A percentile compares a stretch with the other conserved stretches of the same genome.
Evolutionary conservation across 2,797 vertebrate genomes (phyloP).

Genomic region (Uromys caudimaculatus): DNA sequence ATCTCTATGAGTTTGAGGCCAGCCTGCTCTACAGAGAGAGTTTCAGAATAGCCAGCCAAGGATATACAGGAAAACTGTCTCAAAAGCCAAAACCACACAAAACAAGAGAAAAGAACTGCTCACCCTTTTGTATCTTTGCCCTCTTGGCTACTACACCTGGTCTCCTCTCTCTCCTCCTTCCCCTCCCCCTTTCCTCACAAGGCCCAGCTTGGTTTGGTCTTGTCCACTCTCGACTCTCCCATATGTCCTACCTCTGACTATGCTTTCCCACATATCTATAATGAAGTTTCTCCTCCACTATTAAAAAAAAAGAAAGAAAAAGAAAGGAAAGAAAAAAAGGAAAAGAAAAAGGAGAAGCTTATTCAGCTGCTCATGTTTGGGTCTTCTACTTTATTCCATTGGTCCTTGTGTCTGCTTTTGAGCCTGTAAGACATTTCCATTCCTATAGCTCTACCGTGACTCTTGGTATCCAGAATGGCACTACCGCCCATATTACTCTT

Average conservation of each 20-base stretch:
- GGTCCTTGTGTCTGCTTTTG: neutral
- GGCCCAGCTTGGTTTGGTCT: too few species aligned
- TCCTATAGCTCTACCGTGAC: neutral
- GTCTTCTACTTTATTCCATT: neutral
- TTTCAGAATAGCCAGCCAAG: neutral
- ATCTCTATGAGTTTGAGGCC: neutral
- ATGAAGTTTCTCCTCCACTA: too few species aligned
- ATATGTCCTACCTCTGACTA: too few species aligned
- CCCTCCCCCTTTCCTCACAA: too few species aligned
- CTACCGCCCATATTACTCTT: neutral
- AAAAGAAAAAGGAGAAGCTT: neutral
- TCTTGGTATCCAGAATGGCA: neutral
- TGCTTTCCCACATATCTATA: too few species aligned
- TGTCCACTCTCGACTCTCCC: too few species aligned
- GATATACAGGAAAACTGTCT: neutral
- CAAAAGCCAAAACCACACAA: neutral
- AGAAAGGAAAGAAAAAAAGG: too few species aligned
- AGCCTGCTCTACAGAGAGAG: neutral
- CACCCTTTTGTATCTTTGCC: too few species aligned
- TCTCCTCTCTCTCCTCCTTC: too few species aligned
- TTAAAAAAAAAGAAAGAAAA: too few species aligned
- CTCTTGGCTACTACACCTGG: too few species aligned
- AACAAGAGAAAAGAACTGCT: too few species aligned
- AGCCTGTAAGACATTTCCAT: neutral
- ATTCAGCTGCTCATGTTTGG: neutral